These are phyloP conservation scores for Auanema sp. DNA, from an alignment of 2,888 invertebrate species.

Conservation along the genomic window DNA sequence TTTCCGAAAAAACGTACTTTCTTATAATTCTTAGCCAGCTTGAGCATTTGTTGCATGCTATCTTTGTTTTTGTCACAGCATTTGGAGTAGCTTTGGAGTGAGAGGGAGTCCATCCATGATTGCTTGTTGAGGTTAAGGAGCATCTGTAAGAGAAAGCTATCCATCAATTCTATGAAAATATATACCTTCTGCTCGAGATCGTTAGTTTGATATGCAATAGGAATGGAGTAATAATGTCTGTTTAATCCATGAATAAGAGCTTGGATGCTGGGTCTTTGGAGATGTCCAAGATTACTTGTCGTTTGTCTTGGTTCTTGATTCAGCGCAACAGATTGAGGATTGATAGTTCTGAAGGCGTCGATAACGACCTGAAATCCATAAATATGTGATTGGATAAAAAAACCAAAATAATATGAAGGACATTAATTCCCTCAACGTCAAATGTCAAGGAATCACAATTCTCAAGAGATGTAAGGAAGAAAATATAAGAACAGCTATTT, in stretches of 20 bases:
- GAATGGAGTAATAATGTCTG: conserved; percentile 97
- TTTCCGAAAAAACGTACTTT: conserved; percentile 69
- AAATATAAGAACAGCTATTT: background rate
- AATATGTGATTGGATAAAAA: background rate
- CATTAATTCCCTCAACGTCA: conserved; percentile 20
- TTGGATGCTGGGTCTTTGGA: conserved; percentile 96
- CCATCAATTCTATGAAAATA: background rate
- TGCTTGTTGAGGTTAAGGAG: conserved; percentile 95
- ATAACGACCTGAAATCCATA: conserved; percentile 83
- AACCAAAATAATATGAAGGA: no score
- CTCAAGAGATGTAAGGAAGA: background rate
- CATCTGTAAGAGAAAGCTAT: conserved; percentile 72
- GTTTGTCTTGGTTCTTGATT: conserved; percentile 98
- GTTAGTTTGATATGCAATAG: conserved; percentile 98
- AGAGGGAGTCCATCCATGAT: conserved; percentile 95
- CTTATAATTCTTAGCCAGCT: conserved; percentile 94
- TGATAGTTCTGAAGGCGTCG: conserved; percentile 97
- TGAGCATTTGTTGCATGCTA: conserved; percentile 92
- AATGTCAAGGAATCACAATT: conserved; percentile 19
- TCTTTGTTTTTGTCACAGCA: conserved; percentile 90
- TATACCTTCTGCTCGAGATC: conserved; percentile 88
- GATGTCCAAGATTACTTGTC: conserved; percentile 95
- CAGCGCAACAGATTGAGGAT: conserved; percentile 97
- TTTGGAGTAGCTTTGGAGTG: conserved; percentile 82
- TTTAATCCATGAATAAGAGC: conserved; percentile 97